These are phyloP conservation scores for Pseudococcus longispinus DNA, from an alignment of 2,888 invertebrate genomes.

Conservation along the genomic window DNA sequence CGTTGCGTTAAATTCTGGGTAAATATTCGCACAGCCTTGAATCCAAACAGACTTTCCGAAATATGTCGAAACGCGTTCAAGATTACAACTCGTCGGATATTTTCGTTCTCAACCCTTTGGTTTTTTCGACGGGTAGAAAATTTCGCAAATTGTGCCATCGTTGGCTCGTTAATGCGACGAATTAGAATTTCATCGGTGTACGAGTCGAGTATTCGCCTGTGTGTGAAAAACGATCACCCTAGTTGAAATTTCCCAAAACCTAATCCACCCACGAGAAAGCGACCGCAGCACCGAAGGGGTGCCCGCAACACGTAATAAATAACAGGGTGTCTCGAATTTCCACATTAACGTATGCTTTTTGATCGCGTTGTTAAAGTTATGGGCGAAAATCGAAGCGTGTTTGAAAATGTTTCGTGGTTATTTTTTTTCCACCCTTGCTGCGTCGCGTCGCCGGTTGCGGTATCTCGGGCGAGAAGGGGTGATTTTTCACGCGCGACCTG, in stretches of 20 bases:
- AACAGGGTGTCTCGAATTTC: slow-evolving; percentile 18
- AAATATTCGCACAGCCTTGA: background rate
- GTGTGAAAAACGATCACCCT: background rate
- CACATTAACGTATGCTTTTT: slow-evolving; percentile 5
- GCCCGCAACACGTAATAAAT: background rate
- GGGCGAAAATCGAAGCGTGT: background rate
- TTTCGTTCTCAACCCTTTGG: background rate
- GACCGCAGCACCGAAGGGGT: background rate
- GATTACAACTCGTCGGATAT: too few species aligned
- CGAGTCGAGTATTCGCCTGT: background rate
- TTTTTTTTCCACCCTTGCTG: background rate
- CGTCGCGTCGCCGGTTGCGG: background rate
- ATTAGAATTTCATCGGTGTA: background rate
- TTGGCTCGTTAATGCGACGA: background rate
- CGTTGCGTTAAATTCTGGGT: background rate
- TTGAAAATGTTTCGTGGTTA: background rate
- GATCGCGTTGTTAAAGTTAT: slow-evolving; percentile 6
- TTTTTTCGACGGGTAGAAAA: too few species aligned
- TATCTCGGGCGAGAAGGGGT: background rate
- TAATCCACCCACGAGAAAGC: background rate
- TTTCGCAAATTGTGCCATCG: background rate
- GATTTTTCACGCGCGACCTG: slow-evolving; percentile 7
- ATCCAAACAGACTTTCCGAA: background rate
- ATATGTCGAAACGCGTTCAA: background rate
- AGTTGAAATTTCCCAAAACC: background rate